Evolutionary conservation across 2,113 vertebrate genomes (phyloP).

Genomic region (Scartelaos histophorus): DNA sequence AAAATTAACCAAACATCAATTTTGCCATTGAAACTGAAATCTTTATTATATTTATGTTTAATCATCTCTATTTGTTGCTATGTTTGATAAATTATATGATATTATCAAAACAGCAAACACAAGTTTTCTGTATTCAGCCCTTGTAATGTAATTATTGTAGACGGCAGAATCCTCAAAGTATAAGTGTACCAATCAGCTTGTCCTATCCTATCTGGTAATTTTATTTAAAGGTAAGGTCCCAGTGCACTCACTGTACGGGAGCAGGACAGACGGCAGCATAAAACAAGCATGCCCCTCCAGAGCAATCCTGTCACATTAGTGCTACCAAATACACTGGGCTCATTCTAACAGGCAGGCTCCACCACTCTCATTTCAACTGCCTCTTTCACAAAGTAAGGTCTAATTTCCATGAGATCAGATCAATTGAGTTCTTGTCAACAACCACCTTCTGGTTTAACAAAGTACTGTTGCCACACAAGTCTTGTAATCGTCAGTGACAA

Average conservation of each 20-base stretch:
- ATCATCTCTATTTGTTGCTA: too few relatives aligned
- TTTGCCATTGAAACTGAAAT: too few relatives aligned
- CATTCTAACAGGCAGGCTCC: conserved; percentile 19
- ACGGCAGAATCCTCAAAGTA: conserved; percentile 17
- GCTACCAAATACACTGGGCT: conserved; percentile 50
- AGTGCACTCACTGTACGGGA: conserved; percentile 44
- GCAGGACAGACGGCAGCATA: conserved; percentile 63
- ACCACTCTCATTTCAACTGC: conserved; percentile 27
- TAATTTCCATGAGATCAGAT: neutral
- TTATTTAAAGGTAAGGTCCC: conserved; percentile 55
- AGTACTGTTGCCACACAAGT: conserved; percentile 42
- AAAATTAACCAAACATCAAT: too few relatives aligned
- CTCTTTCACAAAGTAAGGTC: neutral
- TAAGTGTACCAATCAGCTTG: conserved; percentile 32
- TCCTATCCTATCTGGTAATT: conserved; percentile 35
- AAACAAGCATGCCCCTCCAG: conserved; percentile 52
- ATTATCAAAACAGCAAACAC: too few relatives aligned
- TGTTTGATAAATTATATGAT: too few relatives aligned
- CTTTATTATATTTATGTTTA: too few relatives aligned
- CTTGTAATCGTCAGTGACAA: conserved; percentile 29
- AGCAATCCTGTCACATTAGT: conserved; percentile 73
- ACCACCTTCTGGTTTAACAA: conserved; percentile 43
- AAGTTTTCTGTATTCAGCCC: neutral
- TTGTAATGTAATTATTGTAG: conserved; percentile 14
- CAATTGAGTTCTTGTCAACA: conserved; percentile 4